Percentiles rank a stretch among this genome's conserved stretches.
phyloP scores from a whole-genome alignment of 2,888 invertebrate species.

The Gastracanthus pulcherrimus region DNA sequence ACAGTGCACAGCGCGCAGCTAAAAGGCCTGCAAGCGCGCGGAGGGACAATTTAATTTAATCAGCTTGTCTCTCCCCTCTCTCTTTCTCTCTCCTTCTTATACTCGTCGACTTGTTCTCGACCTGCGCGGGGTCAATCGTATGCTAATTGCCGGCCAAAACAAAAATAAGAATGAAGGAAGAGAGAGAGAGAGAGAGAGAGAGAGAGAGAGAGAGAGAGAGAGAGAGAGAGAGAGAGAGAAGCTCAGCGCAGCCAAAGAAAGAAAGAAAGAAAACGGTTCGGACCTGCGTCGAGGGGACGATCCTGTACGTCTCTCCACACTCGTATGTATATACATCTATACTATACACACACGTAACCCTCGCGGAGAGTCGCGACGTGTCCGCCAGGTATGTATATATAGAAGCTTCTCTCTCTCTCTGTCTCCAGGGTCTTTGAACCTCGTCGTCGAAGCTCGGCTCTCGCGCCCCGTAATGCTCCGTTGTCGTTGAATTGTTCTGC shows the following conservation, averaged over 20 bases:
- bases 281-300: conserved; percentile 34
- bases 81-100: conserved; percentile 22
- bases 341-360: neutral
- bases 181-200: conserved; percentile 6
- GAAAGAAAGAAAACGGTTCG: conserved; percentile 11
- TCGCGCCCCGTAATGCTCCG: conserved; percentile 73
- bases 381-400: neutral
- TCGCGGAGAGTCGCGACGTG: conserved; percentile 22
- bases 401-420: neutral
- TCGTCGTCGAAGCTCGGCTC: conserved; percentile 52
- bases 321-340: too few species aligned
- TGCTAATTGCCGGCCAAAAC: conserved; percentile 74
- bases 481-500: conserved; percentile 77
- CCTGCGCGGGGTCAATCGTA: conserved; percentile 74
- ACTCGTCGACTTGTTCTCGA: conserved; percentile 62
- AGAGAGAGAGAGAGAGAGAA: conserved; percentile 19
- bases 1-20: neutral
- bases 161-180: conserved; percentile 62
- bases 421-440: conserved; percentile 71
- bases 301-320: conserved; percentile 45
- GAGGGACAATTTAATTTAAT: conserved; percentile 73
- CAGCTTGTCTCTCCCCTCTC: conserved; percentile 55
- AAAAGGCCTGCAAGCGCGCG: conserved; percentile 14
- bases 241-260: too few species aligned
- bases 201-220: conserved; percentile 14